Conservation (phyloP, 2,888 invertebrate species). For the Agriopis marginaria region DNA sequence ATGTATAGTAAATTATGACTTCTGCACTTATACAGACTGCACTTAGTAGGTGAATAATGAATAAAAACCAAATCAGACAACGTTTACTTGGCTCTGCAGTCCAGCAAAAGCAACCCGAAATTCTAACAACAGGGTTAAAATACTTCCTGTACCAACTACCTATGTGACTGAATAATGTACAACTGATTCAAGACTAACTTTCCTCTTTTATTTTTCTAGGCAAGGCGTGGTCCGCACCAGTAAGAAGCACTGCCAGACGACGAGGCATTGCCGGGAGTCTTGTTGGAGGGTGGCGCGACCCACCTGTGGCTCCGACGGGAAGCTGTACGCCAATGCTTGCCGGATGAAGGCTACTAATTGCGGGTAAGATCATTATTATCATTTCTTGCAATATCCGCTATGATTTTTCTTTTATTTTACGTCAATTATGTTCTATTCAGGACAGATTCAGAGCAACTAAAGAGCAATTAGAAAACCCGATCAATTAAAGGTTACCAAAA, state of each 20-base stretch:
- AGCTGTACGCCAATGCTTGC: conserved; percentile 95
- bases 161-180: not conserved
- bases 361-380: conserved; percentile 85
- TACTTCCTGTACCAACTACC: too few relatives aligned
- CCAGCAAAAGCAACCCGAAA: too few relatives aligned
- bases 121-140: too few relatives aligned
- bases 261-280: conserved; percentile 95
- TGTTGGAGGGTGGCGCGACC: conserved; percentile 96
- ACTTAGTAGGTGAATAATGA: too few relatives aligned
- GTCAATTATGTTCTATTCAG: too few relatives aligned
- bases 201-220: conserved; percentile 67
- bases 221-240: conserved; percentile 95
- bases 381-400: not conserved
- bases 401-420: not conserved
- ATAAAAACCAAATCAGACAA: too few relatives aligned
- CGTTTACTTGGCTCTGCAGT: too few relatives aligned
- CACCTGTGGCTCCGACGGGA: conserved; percentile 96
- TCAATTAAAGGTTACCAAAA: not conserved
- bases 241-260: conserved; percentile 96
- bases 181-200: not conserved
- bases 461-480: too few relatives aligned
- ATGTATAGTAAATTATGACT: too few relatives aligned
- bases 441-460: too few relatives aligned
- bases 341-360: conserved; percentile 97
- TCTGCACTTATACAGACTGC: too few relatives aligned